Evolutionary conservation across 2,113 vertebrate species (phyloP), one percentile per base, ranked within the genome.

Genomic region (Panthera leo): DNA sequence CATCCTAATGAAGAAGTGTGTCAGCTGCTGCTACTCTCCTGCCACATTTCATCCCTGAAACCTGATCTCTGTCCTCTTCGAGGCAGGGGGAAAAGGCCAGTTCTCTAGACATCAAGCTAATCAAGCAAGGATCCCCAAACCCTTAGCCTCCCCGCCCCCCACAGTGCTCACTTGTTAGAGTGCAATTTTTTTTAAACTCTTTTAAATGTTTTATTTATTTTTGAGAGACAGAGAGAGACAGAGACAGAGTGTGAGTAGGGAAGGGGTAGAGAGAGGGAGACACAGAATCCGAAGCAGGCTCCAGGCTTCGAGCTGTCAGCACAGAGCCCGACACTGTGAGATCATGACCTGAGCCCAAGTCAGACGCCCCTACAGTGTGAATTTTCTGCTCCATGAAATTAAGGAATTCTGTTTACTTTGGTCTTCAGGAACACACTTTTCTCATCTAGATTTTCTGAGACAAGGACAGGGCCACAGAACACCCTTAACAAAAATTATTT

Each of bases 1-100:
- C n/a, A 45, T 80, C 79, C 95, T 95, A 58, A 93, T 65, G 91
- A 97, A 96, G 96, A 97, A 95, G 71, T 25, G 14, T 91, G 91
- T 97, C 97, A 96, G 98, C 97, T 98, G 97, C 82, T 89, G 91
- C 85, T 68, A 45, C 91, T 97, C 89, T 93, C 70, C 63, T 85
- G 95, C 76, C 78, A 34, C 79, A 67, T 93, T 97, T 92, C 91
- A 76, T 91, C 75, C 79, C 93, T 91, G 95, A 97, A 98, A 98
- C 51, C 53, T 2, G 71, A 98, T 85, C 78, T 55, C 36, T 14
- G 27, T 42, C 27, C 45, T 19, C 36, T 51, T 73, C 8, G 2
- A 78, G 68, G 79, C 63, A 48, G 48, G 27, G 36, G 70, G 48
- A 53, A 67, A 73, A 25, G 79, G 55, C 70, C 58, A 61, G 51